phyloP scores from a whole-genome alignment of 2,888 invertebrate genomes.

The Thereva nobilitata region DNA sequence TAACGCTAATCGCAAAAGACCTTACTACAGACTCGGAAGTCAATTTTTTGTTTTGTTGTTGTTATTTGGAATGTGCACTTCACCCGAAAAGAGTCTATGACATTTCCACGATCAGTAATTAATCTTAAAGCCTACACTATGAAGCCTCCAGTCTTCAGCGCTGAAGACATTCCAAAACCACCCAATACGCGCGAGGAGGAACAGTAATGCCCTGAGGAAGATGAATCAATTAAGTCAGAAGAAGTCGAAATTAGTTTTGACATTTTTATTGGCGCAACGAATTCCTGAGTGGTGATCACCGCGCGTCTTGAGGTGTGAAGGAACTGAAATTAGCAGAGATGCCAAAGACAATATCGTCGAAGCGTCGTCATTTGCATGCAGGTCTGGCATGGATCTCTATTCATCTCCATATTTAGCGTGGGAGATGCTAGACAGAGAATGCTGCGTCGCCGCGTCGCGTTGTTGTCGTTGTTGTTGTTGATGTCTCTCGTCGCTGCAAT shows the following conservation, averaged over 20 bases:
- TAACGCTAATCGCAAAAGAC: no score
- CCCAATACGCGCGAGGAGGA: no score
- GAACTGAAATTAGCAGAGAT: conserved; percentile 33
- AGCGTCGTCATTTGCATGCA: conserved; percentile 26
- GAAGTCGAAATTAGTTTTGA: conserved; percentile 40
- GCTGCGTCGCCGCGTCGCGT: no score
- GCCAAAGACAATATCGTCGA: conserved; percentile 23
- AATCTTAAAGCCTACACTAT: no score
- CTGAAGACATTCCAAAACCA: no score
- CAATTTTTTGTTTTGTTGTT: no score
- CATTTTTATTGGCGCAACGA: conserved; percentile 40
- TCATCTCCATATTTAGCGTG: conserved; percentile 36
- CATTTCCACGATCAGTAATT: no score
- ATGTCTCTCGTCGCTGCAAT: conserved; percentile 12
- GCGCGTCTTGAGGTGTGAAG: conserved; percentile 35
- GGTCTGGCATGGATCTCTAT: conserved; percentile 29
- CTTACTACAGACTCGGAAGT: no score
- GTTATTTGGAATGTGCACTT: no score
- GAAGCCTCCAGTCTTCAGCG: no score
- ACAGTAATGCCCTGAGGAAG: conserved; percentile 9
- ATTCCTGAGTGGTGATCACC: conserved; percentile 12
- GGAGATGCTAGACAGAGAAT: conserved; percentile 29
- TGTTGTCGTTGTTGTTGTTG: no score
- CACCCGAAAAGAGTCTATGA: no score
- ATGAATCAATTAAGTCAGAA: conserved; percentile 41